Evolutionary conservation across 2,113 vertebrate species (phyloP), one percentile per base, ranked within the genome.

Genomic region (Pomatorhinus ruficollis): DNA sequence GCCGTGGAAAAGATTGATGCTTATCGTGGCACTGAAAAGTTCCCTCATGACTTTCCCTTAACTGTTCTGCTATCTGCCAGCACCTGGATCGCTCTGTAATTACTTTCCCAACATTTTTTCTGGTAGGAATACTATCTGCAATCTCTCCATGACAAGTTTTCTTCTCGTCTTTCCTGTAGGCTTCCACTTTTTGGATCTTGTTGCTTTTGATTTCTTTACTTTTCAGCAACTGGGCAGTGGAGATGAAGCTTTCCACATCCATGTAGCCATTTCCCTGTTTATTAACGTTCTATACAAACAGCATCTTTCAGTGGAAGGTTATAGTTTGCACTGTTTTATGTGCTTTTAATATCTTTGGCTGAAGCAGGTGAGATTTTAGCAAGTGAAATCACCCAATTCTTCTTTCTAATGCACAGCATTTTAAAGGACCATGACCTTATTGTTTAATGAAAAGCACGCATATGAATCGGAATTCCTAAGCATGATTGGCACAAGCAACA

Each of bases 61-160:
- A 71, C 40, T n/a, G 9, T 40, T 92, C 85, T 83, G 52, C 64
- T 87, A n/a, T 81, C 95, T 96, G 56, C 88, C 45, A n/a, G 44
- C 77, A 53, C 64, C 37, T 49, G 71, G 64, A 78, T 90, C 72
- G 92, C 64, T 88, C 80, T 78, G 71, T 90, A 95, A 96, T 94
- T 96, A 87, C 88, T 93, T 93, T 83, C n/a, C 76, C 88, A 87
- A 17, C 37, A 5, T 69, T 71, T 60, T 56, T 89, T 90, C 76
- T 71, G 42, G 52, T 76, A 76, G 60, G 31, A 92, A 68, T n/a
- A 25, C 39, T 90, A 64, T 92, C 88, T 84, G 52, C 56, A 93
- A 42, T 90, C 83, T 75, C 60, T 56, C 64, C n/a, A 16, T 74
- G 76, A 80, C 64, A 80, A 80, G 30, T 69, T 80, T 80, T 33